A percentile compares a stretch with the other conserved stretches of the same genome.
phyloP scores from a whole-genome alignment of 2,888 invertebrate species.

The Caenorhabditis becei region DNA sequence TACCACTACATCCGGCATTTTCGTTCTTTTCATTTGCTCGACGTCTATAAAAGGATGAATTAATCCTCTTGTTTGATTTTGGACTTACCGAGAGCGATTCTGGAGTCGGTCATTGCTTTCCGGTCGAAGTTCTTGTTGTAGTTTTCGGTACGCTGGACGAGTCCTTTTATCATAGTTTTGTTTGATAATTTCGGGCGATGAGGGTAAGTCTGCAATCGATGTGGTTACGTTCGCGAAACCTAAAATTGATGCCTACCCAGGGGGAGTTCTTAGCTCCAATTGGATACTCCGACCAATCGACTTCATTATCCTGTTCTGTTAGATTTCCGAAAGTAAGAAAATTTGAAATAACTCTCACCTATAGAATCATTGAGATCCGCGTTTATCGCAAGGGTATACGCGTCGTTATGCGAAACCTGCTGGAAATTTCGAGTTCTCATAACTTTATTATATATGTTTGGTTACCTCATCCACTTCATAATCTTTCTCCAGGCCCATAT shows the following conservation, averaged over 20 bases:
- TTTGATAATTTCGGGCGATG: constrained; percentile 26
- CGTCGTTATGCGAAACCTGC: background rate
- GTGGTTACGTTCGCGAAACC: background rate
- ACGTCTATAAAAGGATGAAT: constrained; percentile 32
- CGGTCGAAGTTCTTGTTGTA: constrained; percentile 50
- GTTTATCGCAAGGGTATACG: background rate
- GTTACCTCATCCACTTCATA: background rate
- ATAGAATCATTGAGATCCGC: background rate
- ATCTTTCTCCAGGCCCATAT: background rate
- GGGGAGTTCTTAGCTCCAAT: no score
- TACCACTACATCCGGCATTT: background rate
- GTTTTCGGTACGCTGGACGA: constrained; percentile 43
- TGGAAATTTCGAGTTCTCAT: background rate
- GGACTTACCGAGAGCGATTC: constrained; percentile 48
- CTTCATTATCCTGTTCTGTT: no score
- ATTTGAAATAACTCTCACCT: no score
- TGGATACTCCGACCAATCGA: no score
- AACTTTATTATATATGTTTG: background rate
- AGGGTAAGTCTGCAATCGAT: constrained; percentile 10
- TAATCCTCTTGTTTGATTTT: no score
- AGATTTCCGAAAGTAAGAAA: no score
- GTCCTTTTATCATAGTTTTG: constrained; percentile 47
- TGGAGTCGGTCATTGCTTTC: constrained; percentile 41
- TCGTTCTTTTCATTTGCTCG: constrained; percentile 26
- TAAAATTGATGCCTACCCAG: no score